Base-by-base conservation (phyloP, 1,140 invertebrate species). In the Drosophila truncata region DNA sequence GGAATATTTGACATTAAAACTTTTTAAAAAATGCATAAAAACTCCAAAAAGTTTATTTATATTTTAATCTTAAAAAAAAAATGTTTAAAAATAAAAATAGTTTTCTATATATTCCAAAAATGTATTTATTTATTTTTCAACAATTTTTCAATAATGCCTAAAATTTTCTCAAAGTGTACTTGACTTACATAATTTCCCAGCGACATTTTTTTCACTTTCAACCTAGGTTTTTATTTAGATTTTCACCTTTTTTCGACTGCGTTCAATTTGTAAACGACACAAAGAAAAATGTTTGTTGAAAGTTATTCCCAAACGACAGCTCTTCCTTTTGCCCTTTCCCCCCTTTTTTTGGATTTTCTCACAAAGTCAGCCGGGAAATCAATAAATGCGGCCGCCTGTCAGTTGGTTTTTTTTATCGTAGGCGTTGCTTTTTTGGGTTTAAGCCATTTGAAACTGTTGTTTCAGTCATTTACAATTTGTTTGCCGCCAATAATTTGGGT, bases 141-240 rank as follows among this genome's bases (percentile, higher is more conserved):
- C 4, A 8, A n/a, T 10, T n/a, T 16, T 27, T 2, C 8, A 20
- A 31, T 8, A 0, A 3, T 20, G 11, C 2, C 49, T 39, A 16
- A 1, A 8, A 6, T 33, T 54, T 54, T 55, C 20, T 37, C 9
- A n/a, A 4, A 37, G 52, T 55, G 52, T n/a, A 37, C 5, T 10
- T 11, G 13, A 25, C 59, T 83, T 83, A 80, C 59, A 84, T 80
- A 80, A 84, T 72, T 80, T 69, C 31, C 25, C n/a, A 46, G 18
- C 47, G 65, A 71, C 65, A 71, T 71, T 78, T 62, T 46, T 31
- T 78, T 78, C 25, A 66, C 62, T 75, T 78, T 78, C 35, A 70
- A 46, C 27, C 44, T 49, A n/a, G 14, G 41, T 39, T 65, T 82
- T 75, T 70, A 58, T 82, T 75, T 79, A 66, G 46, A 54, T 58